Evolutionary conservation across 2,113 vertebrate genomes (phyloP).

Genomic region (Himantopus leucocephalus): DNA sequence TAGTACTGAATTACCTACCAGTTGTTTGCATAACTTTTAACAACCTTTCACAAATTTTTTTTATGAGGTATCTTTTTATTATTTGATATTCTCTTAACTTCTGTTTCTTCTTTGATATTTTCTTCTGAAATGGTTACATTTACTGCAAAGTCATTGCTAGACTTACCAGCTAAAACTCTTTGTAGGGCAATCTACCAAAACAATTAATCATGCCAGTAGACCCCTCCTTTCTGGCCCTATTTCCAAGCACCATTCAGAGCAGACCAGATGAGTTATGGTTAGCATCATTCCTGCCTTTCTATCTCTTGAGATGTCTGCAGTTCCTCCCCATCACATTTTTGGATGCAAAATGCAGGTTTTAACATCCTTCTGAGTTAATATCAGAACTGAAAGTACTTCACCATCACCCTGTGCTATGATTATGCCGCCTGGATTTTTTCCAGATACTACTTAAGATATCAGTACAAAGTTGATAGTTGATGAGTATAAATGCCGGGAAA

Average conservation of each 20-base stretch:
- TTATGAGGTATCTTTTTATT: not conserved
- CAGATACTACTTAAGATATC: not conserved
- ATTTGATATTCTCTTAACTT: not conserved
- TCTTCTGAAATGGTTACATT: not conserved
- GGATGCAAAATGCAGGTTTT: not conserved
- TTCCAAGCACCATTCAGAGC: not conserved
- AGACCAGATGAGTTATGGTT: not conserved
- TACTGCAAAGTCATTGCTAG: not conserved
- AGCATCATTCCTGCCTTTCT: not conserved
- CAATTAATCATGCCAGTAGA: accelerated
- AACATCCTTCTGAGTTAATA: not conserved
- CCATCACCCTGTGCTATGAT: not conserved
- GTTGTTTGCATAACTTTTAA: not conserved
- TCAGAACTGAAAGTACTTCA: not conserved
- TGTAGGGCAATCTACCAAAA: not conserved
- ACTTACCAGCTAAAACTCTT: not conserved
- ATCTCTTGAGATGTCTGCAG: not conserved
- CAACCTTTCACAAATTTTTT: not conserved
- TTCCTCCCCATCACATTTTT: not conserved
- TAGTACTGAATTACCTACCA: not conserved
- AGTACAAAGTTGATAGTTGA: not conserved
- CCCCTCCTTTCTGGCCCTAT: not conserved
- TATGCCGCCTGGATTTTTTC: not conserved
- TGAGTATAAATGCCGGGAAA: not conserved
- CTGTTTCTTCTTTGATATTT: not conserved